Evolutionary conservation across 2,888 invertebrate species (phyloP), one percentile per base, ranked within the genome.

Genomic region (Xylophagus ater): DNA sequence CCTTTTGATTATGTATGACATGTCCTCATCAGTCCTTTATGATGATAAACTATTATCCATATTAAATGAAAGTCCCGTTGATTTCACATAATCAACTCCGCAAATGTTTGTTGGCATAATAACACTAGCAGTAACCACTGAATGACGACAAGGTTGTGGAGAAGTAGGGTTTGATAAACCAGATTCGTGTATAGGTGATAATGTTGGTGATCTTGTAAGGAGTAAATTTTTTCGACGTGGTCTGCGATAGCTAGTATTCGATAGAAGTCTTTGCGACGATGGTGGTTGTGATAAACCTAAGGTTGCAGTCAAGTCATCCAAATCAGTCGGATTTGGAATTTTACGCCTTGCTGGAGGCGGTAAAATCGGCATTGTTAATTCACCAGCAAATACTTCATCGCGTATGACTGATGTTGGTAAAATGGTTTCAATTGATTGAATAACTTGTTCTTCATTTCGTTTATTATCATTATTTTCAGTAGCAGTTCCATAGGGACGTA

Each of bases 131-230:
- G 52, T 50, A 42, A 62, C 47, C 14, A 44, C 41, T 15, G 59
- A 61, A 46, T 67, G 67, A 17, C 67, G 58, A 48, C 64, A 56
- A 4, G 63, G 59, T 44, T 67, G 65, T 2, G 78, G 78, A 40
- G 78, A 78, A 12, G 76, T 74, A 2, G 78, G 78, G 64, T 80
- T 80, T 32, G 79, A 79, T 13, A 78, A 63, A 20, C 80, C 80
- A 31, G 78, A 77, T 53, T 81, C 80, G 42, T 77, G 72, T 38
- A 81, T 81, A 20, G 80, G 80, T 38, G 79, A 79, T 41, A 81
- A 59, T 23, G 73, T 70, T 23, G 74, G 72, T 20, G 72, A 63
- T 55, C 71, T 53, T 43, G 66, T 57, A 54, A 71, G 59, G 54
- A 71, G 40, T 53, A 54, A 68, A 57, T 56, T 69, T 52, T 60